Evolutionary conservation across 1,140 invertebrate genomes (phyloP), one percentile per base, ranked within the genome.

Genomic region (Oedothorax gibbosus): DNA sequence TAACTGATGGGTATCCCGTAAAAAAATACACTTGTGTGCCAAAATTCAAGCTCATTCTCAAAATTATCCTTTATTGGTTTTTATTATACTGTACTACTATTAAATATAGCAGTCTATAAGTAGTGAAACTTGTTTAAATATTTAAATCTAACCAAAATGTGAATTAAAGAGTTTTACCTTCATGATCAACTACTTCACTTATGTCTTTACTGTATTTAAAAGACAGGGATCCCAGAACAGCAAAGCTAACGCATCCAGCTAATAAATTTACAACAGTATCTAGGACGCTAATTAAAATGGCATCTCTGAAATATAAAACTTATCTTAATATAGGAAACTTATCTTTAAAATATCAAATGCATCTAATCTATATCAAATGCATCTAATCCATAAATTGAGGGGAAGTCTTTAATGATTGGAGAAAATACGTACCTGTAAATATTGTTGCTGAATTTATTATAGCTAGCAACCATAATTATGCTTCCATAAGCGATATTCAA

Each of bases 361-460:
- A 35, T 35, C 35, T 14, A 1, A 60, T 60, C 57, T 60, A 60
- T 15, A 57, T 9, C 8, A 15, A 57, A 57, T 57, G 15, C 56
- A 57, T 57, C 56, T 57, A 57, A 9, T 57, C n/a, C n/a, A n/a
- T 35, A 35, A 35, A 35, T 35, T 35, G 35, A 1, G 35, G 5
- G 35, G 35, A 35, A 35, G n/a, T 60, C n/a, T 60, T 60, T 60
- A n/a, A 11, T 14, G 57, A 60, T 60, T 60, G 12, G 9, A 60
- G n/a, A 5, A 12, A 14, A n/a, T 60, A 10, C 85, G 88, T 91
- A 96, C 96, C 95, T 95, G 91, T 96, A 95, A 21, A 96, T 94
- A 86, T 95, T 94, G 88, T 96, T 95, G 54, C 92, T 91, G 89
- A 97, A 97, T 51, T 93, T 92, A 88, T 97, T 97, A 89, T 96